A percentile compares a stretch with the other conserved stretches of the same genome.
Conservation (phyloP, 35 echinoderm and acorn worm species). For the Ptychodera flava region DNA sequence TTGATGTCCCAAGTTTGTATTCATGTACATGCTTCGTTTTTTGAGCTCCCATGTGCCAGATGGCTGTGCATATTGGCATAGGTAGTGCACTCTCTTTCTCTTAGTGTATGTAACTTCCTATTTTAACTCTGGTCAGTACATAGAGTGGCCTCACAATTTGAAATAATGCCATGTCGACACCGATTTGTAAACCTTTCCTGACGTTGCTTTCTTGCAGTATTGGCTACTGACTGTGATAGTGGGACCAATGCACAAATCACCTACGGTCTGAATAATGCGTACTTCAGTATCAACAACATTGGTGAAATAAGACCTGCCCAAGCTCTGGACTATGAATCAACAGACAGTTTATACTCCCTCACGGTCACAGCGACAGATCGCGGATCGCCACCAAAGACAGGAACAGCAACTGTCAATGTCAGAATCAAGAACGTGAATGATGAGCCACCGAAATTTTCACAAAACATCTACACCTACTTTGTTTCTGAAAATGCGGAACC, state of each 20-base stretch:
- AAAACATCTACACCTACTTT: constrained; percentile 46
- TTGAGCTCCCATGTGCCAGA: too few species aligned
- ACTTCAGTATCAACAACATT: constrained; percentile 35
- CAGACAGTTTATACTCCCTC: constrained; percentile 24
- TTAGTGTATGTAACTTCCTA: too few species aligned
- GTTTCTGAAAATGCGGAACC: constrained; percentile 65
- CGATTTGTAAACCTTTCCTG: too few species aligned
- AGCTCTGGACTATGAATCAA: constrained; percentile 35
- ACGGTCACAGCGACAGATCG: constrained; percentile 23
- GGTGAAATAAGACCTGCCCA: constrained; percentile 30
- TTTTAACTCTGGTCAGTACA: too few species aligned
- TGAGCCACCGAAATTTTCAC: constrained; percentile 57
- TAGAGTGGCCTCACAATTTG: too few species aligned
- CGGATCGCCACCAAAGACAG: constrained; percentile 12
- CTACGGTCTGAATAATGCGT: constrained; percentile 35
- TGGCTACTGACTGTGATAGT: constrained; percentile 71
- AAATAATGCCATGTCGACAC: too few species aligned
- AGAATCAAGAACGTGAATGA: constrained; percentile 48
- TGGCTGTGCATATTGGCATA: too few species aligned
- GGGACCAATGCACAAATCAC: constrained; percentile 80
- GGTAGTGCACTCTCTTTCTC: too few species aligned
- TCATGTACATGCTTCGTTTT: too few species aligned
- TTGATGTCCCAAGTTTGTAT: too few species aligned
- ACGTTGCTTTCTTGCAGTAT: constrained; percentile 34
- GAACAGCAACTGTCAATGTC: constrained; percentile 35